phyloP scores from a whole-genome alignment of 2,888 invertebrate species.

The Lordiphosa fenestrarum region DNA sequence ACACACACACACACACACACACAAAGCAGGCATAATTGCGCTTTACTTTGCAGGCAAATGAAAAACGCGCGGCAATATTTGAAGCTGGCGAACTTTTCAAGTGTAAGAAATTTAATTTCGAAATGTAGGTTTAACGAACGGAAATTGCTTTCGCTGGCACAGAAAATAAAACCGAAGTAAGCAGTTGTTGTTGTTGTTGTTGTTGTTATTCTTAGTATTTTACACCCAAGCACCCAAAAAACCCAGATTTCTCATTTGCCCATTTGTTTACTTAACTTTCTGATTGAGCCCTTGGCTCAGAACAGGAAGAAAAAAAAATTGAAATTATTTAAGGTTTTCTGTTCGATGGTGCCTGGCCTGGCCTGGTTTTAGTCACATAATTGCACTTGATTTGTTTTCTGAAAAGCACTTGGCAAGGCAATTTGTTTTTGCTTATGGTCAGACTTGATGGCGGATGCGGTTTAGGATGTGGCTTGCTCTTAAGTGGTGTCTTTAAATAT shows the following conservation, averaged over 20 bases:
- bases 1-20: slow-evolving; percentile 7
- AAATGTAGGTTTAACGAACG: slow-evolving; percentile 75
- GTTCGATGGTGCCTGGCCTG: slow-evolving; percentile 32
- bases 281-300: slow-evolving; percentile 63
- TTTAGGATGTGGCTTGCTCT: too few species aligned
- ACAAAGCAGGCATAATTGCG: slow-evolving; percentile 55
- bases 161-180: slow-evolving; percentile 46
- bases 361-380: slow-evolving; percentile 31
- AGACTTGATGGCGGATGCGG: too few species aligned
- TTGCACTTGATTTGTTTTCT: slow-evolving; percentile 64
- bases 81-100: slow-evolving; percentile 69
- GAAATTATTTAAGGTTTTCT: slow-evolving; percentile 66
- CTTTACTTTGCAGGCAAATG: slow-evolving; percentile 46
- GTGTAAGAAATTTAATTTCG: slow-evolving; percentile 74
- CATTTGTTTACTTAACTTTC: slow-evolving; percentile 72
- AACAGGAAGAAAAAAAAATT: slow-evolving; percentile 41
- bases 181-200: slow-evolving; percentile 17
- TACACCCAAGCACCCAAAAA: slow-evolving; percentile 10
- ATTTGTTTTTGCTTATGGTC: too few species aligned
- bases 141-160: slow-evolving; percentile 67
- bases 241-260: slow-evolving; percentile 53
- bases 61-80: slow-evolving; percentile 59
- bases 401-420: too few species aligned
- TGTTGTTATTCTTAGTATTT: slow-evolving; percentile 23
- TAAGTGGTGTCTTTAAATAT: too few species aligned